Percentiles rank a stretch among this genome's conserved stretches.
Conservation (phyloP, 2,797 vertebrate species). For the Thaleichthys pacificus region DNA sequence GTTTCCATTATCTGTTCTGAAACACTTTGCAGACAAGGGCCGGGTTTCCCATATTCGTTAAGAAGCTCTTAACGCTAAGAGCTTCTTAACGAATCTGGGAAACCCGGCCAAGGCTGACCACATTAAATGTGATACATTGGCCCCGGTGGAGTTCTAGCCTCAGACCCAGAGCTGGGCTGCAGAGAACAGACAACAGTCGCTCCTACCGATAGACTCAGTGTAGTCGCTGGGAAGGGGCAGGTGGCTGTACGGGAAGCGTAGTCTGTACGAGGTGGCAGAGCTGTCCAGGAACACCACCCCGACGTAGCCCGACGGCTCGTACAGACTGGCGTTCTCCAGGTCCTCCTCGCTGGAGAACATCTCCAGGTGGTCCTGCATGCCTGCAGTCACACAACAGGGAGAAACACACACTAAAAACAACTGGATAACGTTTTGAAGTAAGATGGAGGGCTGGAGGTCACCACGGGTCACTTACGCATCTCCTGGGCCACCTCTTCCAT, state of each 20-base stretch:
- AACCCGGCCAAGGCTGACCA: background rate
- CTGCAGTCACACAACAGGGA: constrained; percentile 43
- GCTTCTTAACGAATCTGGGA: no score
- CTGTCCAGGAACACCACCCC: constrained; percentile 86
- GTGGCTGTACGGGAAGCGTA: constrained; percentile 80
- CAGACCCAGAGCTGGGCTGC: no score
- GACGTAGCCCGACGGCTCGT: constrained; percentile 77
- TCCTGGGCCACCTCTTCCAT: constrained; percentile 85
- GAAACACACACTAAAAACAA: background rate
- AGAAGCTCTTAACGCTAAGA: no score
- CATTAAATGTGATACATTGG: background rate
- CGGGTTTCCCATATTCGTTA: no score
- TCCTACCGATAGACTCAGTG: constrained; percentile 75
- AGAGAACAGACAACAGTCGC: no score
- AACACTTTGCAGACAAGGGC: no score
- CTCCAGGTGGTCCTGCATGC: constrained; percentile 68
- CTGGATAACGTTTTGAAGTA: no score
- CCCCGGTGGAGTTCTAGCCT: no score
- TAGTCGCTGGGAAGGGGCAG: constrained; percentile 76
- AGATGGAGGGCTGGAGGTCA: no score
- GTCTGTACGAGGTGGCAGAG: constrained; percentile 80
- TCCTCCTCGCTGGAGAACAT: constrained; percentile 83
- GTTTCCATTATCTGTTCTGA: background rate
- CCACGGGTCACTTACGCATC: constrained; percentile 63
- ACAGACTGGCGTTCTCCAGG: constrained; percentile 83